Evolutionary conservation across 2,797 vertebrate species (phyloP), one percentile per base, ranked within the genome.

Genomic region (Neostethus bicornis): DNA sequence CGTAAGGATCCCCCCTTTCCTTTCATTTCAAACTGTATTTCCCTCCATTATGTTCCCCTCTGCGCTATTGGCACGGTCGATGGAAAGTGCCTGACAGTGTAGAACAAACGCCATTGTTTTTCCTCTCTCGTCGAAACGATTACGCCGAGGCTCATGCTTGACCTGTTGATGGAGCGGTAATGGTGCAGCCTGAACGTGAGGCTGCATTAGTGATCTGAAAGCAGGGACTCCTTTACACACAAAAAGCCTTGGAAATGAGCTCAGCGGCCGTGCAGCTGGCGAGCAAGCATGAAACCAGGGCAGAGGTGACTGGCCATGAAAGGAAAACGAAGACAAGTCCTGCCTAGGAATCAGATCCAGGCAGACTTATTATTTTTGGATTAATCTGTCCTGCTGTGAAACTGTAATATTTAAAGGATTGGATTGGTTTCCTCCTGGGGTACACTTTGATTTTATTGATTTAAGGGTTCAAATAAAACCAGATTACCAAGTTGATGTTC

Each of bases 21-120:
- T 71, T 77, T 73, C 79, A 83, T 79, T 74, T 81, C 77, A 80
- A 62, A 63, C 75, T 44, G 74, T 71, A 59, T 89, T 89, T 87
- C 84, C 89, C 84, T 81, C 78, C 62, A 86, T 89, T 91, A 88
- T 90, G 61, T 79, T 63, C 23, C 31, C 53, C 21, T 71, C 42
- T 48, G 13, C 61, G 64, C 55, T 70, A 67, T 38, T 77, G 80
- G 71, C 53, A 2, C 35, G 47, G 43, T 59, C 65, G 43, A 44
- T 88, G 88, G 87, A 87, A 89, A 89, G 68, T 75, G 70, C 85
- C 63, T 86, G 84, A 85, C 85, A 66, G 67, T 72, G 72, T 76
- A 66, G 83, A 84, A 83, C 81, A 82, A 89, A 85, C n/a, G 47
- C 70, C 66, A 81, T 89, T 89, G 88, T 90, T 73, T 76, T 35